Evolutionary conservation across 2,888 invertebrate genomes (phyloP).

Genomic region (Cerastoderma edule): DNA sequence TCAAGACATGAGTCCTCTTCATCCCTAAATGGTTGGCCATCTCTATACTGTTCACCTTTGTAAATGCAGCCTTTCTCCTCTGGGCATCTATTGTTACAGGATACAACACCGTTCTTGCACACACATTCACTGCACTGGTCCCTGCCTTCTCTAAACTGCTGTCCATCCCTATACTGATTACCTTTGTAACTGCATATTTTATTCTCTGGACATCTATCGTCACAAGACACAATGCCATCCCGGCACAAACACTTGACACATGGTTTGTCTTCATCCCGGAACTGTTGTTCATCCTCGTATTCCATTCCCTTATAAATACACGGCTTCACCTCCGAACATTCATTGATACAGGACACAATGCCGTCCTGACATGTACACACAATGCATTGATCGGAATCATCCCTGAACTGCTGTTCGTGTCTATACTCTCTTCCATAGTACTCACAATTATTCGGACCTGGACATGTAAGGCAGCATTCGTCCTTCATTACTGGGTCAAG

Average conservation of each 20-base stretch:
- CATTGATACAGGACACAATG: too few species aligned
- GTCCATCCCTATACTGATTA: conserved; percentile 54
- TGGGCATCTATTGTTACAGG: conserved; percentile 45
- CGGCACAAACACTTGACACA: conserved; percentile 73
- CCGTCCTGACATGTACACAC: too few species aligned
- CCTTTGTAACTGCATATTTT: conserved; percentile 37
- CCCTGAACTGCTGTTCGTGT: too few species aligned
- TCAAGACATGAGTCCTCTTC: conserved; percentile 59
- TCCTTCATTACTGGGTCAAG: conserved; percentile 56
- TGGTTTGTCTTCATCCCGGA: conserved; percentile 31
- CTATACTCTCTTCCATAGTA: too few species aligned
- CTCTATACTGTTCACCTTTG: conserved; percentile 46
- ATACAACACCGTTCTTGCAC: conserved; percentile 67
- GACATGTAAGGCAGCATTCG: conserved; percentile 62
- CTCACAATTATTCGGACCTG: conserved; percentile 51
- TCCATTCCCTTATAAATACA: conserved; percentile 40
- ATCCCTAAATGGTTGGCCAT: conserved; percentile 56
- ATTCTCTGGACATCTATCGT: neutral
- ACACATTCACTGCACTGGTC: conserved; percentile 68
- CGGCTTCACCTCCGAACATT: neutral
- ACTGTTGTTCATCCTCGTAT: conserved; percentile 56
- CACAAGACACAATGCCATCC: conserved; percentile 66
- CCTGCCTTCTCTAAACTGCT: conserved; percentile 34
- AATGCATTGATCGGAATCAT: too few species aligned
- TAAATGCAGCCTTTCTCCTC: conserved; percentile 12